Percentiles rank a stretch among this genome's conserved stretches.
Conservation (phyloP, 1,140 invertebrate species). For the Streblospio benedicti region DNA sequence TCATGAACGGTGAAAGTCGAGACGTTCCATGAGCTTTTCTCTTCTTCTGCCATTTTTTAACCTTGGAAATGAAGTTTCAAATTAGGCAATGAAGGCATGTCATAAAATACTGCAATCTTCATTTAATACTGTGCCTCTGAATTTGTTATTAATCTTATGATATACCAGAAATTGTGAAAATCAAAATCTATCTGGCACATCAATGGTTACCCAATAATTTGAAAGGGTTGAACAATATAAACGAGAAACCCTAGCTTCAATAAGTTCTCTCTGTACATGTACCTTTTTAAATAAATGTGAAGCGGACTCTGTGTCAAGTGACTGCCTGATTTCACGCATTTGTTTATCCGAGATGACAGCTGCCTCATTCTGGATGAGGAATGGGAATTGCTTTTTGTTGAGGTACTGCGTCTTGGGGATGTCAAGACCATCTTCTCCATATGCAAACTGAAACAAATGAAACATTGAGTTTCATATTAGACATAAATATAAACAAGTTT, state of each 20-base stretch:
- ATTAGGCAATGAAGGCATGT: no score
- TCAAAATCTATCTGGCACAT: no score
- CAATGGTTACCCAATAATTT: no score
- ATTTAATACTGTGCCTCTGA: no score
- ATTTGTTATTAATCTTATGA: no score
- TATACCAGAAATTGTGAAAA: no score
- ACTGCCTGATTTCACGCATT: slow-evolving; percentile 35
- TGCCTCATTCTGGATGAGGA: slow-evolving; percentile 69
- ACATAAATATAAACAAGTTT: slow-evolving; percentile 19
- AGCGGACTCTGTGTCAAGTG: neutral
- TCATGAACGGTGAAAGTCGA: slow-evolving; percentile 26
- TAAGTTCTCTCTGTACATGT: neutral
- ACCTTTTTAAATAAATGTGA: neutral
- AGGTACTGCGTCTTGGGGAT: slow-evolving; percentile 79
- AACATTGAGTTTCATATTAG: neutral
- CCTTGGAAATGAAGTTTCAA: neutral
- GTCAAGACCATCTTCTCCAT: slow-evolving; percentile 96
- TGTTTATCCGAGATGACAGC: slow-evolving; percentile 54
- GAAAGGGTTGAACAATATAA: no score
- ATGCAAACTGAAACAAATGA: slow-evolving; percentile 59
- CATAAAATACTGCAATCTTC: no score
- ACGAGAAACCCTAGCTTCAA: no score
- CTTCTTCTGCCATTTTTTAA: slow-evolving; percentile 6
- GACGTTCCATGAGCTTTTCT: neutral
- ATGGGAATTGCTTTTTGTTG: slow-evolving; percentile 65